Percentiles rank a stretch among this genome's conserved stretches.
Evolutionary conservation across 2,113 vertebrate genomes (phyloP).

Genomic region (Phalacrocorax brasilianus): DNA sequence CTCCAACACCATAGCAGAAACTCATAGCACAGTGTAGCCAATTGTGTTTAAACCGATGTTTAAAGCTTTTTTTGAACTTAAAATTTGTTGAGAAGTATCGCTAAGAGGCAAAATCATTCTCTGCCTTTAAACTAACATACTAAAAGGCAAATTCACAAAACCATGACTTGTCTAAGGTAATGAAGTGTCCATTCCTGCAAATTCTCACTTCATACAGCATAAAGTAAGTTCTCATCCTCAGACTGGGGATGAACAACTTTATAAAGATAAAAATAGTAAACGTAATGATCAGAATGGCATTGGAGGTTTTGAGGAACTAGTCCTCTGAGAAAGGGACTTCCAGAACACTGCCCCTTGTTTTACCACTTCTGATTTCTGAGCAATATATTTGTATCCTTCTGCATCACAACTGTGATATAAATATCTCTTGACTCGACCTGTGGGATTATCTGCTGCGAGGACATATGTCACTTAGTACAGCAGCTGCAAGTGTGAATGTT

Average conservation of each 20-base stretch:
- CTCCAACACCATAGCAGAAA: not conserved
- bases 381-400: not conserved
- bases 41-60: not conserved
- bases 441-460: not conserved
- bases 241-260: not conserved
- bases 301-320: not conserved
- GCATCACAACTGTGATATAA: constrained; percentile 4
- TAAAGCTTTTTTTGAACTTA: not conserved
- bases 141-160: not conserved
- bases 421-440: not conserved
- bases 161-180: not conserved
- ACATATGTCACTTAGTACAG: not conserved
- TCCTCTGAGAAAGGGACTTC: not conserved
- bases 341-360: not conserved
- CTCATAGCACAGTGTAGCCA: not conserved
- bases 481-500: not conserved
- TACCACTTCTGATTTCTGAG: not conserved
- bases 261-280: not conserved
- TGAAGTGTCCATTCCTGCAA: not conserved
- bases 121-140: not conserved
- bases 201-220: not conserved
- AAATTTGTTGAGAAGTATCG: not conserved
- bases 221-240: not conserved
- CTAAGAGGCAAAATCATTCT: not conserved
- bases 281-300: not conserved